These are phyloP conservation scores for Petrocephalus microphthalmus DNA, from an alignment of 2,113 vertebrate genomes.

Conservation along the genomic window DNA sequence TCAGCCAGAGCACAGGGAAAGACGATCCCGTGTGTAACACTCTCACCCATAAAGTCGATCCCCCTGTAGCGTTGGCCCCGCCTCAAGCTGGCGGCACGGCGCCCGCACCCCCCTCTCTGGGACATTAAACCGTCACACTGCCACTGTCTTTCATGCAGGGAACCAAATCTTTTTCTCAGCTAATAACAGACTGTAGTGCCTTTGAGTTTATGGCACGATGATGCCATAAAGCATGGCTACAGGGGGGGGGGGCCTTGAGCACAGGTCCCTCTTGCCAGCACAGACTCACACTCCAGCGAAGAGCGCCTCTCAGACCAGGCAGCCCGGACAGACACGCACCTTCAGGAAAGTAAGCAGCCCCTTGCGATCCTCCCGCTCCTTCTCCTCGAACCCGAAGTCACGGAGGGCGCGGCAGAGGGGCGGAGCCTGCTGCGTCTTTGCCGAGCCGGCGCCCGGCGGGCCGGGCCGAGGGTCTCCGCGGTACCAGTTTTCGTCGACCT, in stretches of 20 bases:
- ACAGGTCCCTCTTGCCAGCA: neutral
- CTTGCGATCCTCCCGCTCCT: conserved; percentile 59
- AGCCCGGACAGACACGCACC: conserved; percentile 46
- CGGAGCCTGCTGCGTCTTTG: conserved; percentile 58
- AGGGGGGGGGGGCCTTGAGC: neutral
- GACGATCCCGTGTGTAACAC: neutral
- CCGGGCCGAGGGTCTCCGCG: conserved; percentile 67
- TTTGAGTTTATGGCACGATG: neutral
- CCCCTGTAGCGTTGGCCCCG: neutral
- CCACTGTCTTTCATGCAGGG: neutral
- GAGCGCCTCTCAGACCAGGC: neutral
- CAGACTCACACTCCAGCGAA: neutral
- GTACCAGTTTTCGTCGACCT: conserved; percentile 72
- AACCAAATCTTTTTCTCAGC: neutral
- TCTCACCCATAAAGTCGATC: neutral
- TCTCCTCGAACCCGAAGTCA: conserved; percentile 66
- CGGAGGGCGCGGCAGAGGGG: conserved; percentile 73
- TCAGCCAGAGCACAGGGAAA: neutral
- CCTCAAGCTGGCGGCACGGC: neutral
- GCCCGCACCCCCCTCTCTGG: neutral
- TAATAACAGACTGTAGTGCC: neutral
- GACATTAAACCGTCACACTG: neutral
- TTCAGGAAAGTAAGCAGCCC: conserved; percentile 71
- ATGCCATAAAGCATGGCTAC: neutral
- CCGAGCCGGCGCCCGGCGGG: conserved; percentile 55